phyloP scores from a whole-genome alignment of 92 coral and sea anemone species.

The Blastomussa wellsi region DNA sequence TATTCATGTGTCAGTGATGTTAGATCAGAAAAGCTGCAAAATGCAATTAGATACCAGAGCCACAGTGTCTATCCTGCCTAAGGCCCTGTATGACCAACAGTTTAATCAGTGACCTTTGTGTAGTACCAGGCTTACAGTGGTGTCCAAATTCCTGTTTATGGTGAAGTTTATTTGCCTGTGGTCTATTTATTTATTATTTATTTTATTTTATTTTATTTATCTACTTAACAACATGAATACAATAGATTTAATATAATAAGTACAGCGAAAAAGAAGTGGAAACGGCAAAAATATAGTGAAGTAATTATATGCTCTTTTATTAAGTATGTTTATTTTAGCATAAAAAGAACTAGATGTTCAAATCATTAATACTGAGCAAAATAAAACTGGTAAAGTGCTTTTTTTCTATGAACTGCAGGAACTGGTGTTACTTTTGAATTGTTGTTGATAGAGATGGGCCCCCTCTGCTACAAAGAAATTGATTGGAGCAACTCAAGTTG shows the following conservation, averaged over 20 bases:
- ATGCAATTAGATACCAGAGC: conserved; percentile 53
- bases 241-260: no score
- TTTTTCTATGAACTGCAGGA: conserved; percentile 45
- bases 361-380: no score
- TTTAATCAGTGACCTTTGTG: conserved; percentile 24
- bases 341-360: no score
- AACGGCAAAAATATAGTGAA: no score
- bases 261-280: no score
- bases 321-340: no score
- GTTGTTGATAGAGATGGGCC: conserved; percentile 38
- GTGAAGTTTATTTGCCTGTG: conserved; percentile 48
- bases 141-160: conserved; percentile 36
- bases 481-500: conserved; percentile 42
- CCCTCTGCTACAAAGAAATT: conserved; percentile 42
- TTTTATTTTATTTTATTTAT: no score
- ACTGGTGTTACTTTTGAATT: conserved; percentile 24
- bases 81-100: conserved; percentile 28
- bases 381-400: no score
- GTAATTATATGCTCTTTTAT: no score
- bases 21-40: conserved; percentile 28
- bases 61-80: conserved; percentile 50
- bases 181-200: no score
- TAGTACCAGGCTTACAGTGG: conserved; percentile 40
- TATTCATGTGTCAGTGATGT: conserved; percentile 33
- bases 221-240: no score